A percentile compares a stretch with the other conserved stretches of the same genome.
Conservation (phyloP, 2,113 vertebrate species). For the Carettochelys insculpta region DNA sequence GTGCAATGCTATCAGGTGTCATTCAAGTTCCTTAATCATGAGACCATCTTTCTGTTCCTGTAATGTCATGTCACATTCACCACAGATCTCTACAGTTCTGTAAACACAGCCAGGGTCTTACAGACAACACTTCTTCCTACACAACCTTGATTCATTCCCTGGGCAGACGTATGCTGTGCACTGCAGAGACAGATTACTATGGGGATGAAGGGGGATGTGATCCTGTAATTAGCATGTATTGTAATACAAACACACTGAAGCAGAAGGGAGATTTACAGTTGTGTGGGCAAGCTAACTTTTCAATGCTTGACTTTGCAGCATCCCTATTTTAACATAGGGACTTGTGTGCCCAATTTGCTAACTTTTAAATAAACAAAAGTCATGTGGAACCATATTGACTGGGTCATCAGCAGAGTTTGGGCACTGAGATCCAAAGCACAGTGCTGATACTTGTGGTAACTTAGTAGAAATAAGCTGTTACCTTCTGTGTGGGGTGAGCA, state of each 20-base stretch:
- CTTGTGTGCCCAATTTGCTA: not conserved
- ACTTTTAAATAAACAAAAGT: not conserved
- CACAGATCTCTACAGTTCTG: not conserved
- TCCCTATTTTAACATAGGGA: not conserved
- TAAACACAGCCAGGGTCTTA: not conserved
- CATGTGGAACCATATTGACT: not conserved
- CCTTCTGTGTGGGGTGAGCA: not conserved
- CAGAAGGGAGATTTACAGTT: not conserved
- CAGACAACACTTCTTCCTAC: not conserved
- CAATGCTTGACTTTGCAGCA: not conserved
- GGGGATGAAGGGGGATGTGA: not conserved
- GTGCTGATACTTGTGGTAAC: not conserved
- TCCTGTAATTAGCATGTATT: not conserved
- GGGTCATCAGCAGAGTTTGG: not conserved
- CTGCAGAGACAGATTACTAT: not conserved
- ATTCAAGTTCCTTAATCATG: not conserved
- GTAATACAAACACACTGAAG: not conserved
- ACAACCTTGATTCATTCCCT: accelerated
- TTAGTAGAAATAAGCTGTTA: not conserved
- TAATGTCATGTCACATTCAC: accelerated
- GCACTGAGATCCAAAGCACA: not conserved
- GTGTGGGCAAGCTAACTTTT: not conserved
- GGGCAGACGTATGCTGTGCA: not conserved
- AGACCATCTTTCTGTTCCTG: not conserved
- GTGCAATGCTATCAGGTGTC: no score